Percentiles rank a stretch among this genome's conserved stretches.
Evolutionary conservation across 2,888 invertebrate genomes (phyloP).

Genomic region (Heliconius charithonia): DNA sequence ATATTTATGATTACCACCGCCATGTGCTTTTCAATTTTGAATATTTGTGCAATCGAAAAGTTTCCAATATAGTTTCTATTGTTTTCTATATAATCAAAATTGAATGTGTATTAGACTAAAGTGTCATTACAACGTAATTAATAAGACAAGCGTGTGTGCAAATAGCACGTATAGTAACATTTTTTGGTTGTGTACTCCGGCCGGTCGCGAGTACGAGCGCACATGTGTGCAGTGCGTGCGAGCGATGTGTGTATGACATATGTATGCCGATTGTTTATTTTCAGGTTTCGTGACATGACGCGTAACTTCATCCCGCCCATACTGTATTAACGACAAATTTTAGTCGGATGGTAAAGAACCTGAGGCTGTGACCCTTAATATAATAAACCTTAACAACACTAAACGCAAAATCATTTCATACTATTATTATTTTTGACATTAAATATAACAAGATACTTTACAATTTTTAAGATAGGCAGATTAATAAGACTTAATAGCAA

Average conservation of each 20-base stretch:
- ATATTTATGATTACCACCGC: background rate
- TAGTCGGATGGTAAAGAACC: background rate
- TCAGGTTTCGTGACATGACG: constrained; percentile 14
- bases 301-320: background rate
- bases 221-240: constrained; percentile 15
- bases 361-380: too few relatives aligned
- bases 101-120: background rate
- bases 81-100: too few relatives aligned
- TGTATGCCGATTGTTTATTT: constrained; percentile 18
- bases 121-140: background rate
- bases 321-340: background rate
- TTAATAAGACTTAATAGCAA: background rate
- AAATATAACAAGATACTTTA: background rate
- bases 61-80: too few relatives aligned
- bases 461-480: background rate
- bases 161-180: constrained; percentile 1
- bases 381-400: background rate
- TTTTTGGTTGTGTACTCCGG: background rate
- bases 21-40: background rate
- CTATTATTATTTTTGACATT: too few relatives aligned
- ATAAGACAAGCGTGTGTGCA: background rate
- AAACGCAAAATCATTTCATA: background rate
- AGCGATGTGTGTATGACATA: constrained; percentile 10
- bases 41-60: background rate
- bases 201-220: background rate